phyloP scores from a whole-genome alignment of 1,140 invertebrate genomes.

The Hypsibius dujardini region DNA sequence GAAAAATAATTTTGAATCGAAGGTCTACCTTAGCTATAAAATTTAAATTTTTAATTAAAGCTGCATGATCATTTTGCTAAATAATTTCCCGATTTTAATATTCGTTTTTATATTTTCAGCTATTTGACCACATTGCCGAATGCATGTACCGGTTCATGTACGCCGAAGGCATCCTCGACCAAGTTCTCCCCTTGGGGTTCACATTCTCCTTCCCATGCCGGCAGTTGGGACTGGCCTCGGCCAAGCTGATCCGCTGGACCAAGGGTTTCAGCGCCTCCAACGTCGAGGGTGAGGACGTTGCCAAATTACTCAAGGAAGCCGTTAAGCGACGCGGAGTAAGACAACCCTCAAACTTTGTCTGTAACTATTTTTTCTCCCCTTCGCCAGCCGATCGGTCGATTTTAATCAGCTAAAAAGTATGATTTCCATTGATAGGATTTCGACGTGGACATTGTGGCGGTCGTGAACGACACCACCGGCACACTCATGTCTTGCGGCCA shows the following conservation, averaged over 20 bases:
- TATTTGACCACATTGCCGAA: constrained; percentile 98
- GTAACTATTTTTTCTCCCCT: constrained; percentile 13
- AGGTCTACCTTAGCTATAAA: constrained; percentile 20
- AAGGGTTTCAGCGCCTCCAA: constrained; percentile 78
- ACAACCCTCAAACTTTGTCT: constrained; percentile 20
- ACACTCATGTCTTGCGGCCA: constrained; percentile 94
- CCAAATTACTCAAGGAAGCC: constrained; percentile 57
- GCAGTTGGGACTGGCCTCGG: constrained; percentile 75
- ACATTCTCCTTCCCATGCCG: constrained; percentile 93
- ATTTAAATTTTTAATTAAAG: no score
- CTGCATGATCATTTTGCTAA: no score
- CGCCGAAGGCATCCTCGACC: constrained; percentile 49
- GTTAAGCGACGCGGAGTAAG: constrained; percentile 51
- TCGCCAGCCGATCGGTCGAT: constrained; percentile 1
- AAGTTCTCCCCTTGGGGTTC: constrained; percentile 78
- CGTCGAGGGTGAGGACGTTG: constrained; percentile 71
- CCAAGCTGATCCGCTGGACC: constrained; percentile 77
- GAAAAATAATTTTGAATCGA: constrained; percentile 8
- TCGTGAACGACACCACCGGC: constrained; percentile 91
- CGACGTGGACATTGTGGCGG: constrained; percentile 72
- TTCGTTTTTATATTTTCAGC: no score
- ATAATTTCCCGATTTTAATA: constrained; percentile 24
- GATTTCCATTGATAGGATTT: constrained; percentile 46
- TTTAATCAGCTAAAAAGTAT: background rate
- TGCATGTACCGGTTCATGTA: constrained; percentile 84